Evolutionary conservation across 2,797 vertebrate genomes (phyloP), one percentile per base, ranked within the genome.

Genomic region (Iguana delicatissima): DNA sequence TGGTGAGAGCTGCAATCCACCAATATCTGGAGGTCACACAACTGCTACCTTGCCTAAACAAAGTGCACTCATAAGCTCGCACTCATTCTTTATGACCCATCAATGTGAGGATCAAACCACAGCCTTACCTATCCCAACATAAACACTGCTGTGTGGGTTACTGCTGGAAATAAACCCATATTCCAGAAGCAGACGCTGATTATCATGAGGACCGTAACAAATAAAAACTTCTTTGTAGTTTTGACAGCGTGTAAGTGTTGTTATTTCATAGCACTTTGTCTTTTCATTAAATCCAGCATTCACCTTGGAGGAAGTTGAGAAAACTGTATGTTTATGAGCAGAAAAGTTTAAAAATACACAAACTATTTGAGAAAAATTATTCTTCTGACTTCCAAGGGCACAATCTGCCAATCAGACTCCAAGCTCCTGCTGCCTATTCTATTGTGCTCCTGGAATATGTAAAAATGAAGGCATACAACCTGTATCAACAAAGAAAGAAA

Each of bases 161-260:
- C 55, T 26, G 46, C 29, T 0, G 16, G 98, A 96, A 29, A 99
- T 94, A 86, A 99, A 99, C 35, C 99, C 99, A 0, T 99, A 99
- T 90, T 99, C 99, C 16, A 99, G 93, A 89, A 99, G 96, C 94
- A 99, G 98, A 12, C 97, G 97, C 92, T 99, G 98, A 94, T 98
- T 99, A 62, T 99, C 99, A 42, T 99, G 98, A 91, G 97, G 98
- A 9, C 98, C 98, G 0, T 99, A 99, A 97, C 98, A 98, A 89
- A 99, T 99, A 93, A 99, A 98, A 4, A 97, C 98, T 96, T 99
- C 98, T 86, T 97, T 93, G 2, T 97, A 94, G 87, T 96, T 97
- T 35, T 9, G 95, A 12, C 97, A 98, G 22, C 90, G 92, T 0
- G 95, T 95, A 6, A 96, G 92, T 1, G 98, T 97, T 91, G 93